phyloP scores from a whole-genome alignment of 1,140 invertebrate species.

The Lamellibrachia luymesi region DNA sequence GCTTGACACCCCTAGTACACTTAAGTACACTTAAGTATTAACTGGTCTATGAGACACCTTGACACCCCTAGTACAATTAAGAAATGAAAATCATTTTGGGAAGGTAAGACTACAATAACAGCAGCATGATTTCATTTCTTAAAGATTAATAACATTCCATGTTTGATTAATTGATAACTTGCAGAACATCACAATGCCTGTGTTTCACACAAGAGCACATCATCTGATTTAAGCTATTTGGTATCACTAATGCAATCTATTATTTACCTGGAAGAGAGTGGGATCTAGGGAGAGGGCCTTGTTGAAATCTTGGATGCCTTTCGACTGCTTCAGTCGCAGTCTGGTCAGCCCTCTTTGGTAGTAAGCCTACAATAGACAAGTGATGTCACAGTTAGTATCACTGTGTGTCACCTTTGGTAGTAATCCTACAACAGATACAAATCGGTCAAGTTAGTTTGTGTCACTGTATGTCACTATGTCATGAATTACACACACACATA shows the following conservation, averaged over 20 bases:
- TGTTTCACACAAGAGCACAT: neutral
- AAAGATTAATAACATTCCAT: neutral
- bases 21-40: too few relatives aligned
- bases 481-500: too few relatives aligned
- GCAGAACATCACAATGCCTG: neutral
- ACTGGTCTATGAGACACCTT: too few relatives aligned
- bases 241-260: neutral
- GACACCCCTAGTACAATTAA: too few relatives aligned
- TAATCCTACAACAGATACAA: too few relatives aligned
- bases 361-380: conserved; percentile 40
- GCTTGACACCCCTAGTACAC: too few relatives aligned
- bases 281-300: conserved; percentile 53
- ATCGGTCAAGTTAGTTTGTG: too few relatives aligned
- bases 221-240: too few relatives aligned
- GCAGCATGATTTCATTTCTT: neutral
- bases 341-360: conserved; percentile 45
- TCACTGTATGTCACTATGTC: too few relatives aligned
- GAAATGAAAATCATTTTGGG: too few relatives aligned
- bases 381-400: neutral
- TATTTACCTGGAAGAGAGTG: conserved; percentile 48
- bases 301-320: conserved; percentile 51
- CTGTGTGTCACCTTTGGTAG: too few relatives aligned
- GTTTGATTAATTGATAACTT: neutral
- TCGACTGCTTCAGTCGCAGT: conserved; percentile 16
- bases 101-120: too few relatives aligned